Base-by-base conservation (phyloP, 2,797 vertebrate species). In the Pristis pectinata region DNA sequence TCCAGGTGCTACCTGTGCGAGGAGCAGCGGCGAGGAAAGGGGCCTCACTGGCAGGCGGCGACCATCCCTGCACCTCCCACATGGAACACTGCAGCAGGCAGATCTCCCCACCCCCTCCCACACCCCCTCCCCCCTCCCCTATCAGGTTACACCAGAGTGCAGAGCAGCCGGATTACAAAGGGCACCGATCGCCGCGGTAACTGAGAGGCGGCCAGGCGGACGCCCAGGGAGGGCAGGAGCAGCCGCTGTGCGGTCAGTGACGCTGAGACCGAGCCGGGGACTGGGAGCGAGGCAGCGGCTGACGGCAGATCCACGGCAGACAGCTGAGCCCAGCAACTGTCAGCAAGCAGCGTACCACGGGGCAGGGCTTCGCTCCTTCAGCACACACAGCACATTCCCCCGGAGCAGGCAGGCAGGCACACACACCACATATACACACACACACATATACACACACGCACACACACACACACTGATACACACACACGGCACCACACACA, bases 1-100 rank as follows among this genome's bases (percentile, higher is more conserved):
- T 80, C 37, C 77, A 80, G 77, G 37, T 27, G 49, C 3, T 30
- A 53, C 82, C 44, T 83, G 49, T 44, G 49, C 53, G 82, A 80
- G 24, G 82, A 83, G 30, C 44, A 30, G 44, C 82, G 30, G 77
- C 80, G 77, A 80, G 41, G 44, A 11, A 44, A 37, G 80, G 30
- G 82, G 82, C 82, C 82, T 83, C 82, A 53, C 82, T 49, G 53
- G 44, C 49, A 83, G 13, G 44, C 24, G 53, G 49, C 82, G 49
- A 56, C 30, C 49, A 83, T 83, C 24, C 83, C 53, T 44, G 24
- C 13, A 53, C 44, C n/a, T 49, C 67, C 70, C 82, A 83, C 44
- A 83, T 37, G 77, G 13, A 41, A 83, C 82, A 53, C 82, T 83
- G 49, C 82, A 83, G 77, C 80, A 80, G 77, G 77, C 77, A 80